Conservation (phyloP, 2,888 invertebrate genomes). For the Sabellastarte sp. region DNA sequence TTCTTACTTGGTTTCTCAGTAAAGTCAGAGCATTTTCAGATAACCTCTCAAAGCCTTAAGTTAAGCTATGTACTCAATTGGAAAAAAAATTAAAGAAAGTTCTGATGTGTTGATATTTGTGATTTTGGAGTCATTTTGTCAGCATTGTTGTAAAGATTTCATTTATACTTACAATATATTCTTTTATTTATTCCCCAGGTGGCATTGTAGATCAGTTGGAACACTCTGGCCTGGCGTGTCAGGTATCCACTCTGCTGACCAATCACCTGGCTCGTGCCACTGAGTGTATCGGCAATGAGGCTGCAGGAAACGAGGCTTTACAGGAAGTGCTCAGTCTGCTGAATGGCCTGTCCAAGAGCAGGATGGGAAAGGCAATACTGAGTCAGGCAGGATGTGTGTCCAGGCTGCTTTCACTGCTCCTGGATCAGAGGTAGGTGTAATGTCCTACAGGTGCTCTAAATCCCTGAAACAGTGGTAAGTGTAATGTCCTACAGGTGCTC, state of each 20-base stretch:
- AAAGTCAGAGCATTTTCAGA: too few species aligned
- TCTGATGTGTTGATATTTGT: too few species aligned
- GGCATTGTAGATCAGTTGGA: conserved; percentile 44
- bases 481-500: too few species aligned
- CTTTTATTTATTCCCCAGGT: neutral
- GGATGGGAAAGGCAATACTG: conserved; percentile 57
- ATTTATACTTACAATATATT: too few species aligned
- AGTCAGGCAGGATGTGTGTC: conserved; percentile 59
- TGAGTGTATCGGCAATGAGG: conserved; percentile 53
- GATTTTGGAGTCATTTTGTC: too few species aligned
- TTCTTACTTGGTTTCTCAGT: too few species aligned
- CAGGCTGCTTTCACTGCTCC: conserved; percentile 55
- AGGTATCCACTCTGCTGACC: conserved; percentile 57
- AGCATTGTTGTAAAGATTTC: too few species aligned
- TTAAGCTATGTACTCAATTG: too few species aligned
- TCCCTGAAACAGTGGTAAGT: too few species aligned
- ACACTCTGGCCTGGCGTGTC: conserved; percentile 56
- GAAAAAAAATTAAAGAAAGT: too few species aligned
- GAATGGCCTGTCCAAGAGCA: conserved; percentile 52
- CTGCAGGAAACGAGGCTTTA: conserved; percentile 55
- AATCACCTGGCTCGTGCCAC: conserved; percentile 59
- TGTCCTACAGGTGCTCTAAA: too few species aligned
- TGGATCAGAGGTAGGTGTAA: conserved; percentile 51
- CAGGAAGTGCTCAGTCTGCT: conserved; percentile 58
- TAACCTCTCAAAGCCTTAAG: too few species aligned